Percentiles rank a stretch among this genome's conserved stretches.
Evolutionary conservation across 2,113 vertebrate species (phyloP).

Genomic region (Limanda limanda): DNA sequence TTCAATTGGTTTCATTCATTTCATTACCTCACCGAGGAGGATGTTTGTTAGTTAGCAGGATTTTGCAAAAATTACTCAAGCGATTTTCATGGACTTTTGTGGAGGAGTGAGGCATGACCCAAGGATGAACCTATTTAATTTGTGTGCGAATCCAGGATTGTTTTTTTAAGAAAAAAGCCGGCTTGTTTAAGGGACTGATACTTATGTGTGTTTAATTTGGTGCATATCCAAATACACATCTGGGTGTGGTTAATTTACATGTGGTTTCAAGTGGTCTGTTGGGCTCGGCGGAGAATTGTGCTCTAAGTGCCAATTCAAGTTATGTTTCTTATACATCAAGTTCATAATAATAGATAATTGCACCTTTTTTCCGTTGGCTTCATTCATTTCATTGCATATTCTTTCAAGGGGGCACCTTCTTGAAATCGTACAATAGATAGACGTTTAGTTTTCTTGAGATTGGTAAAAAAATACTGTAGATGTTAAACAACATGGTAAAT

Average conservation of each 20-base stretch:
- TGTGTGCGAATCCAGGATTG: too few relatives aligned
- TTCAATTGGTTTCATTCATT: neutral
- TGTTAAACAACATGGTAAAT: neutral
- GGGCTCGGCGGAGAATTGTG: neutral
- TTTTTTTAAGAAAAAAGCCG: too few relatives aligned
- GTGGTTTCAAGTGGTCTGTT: neutral
- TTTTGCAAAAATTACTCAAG: too few relatives aligned
- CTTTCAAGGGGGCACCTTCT: neutral
- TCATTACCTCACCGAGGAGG: neutral
- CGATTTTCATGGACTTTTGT: too few relatives aligned
- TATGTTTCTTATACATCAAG: slow-evolving; percentile 30
- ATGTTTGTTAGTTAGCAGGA: too few relatives aligned
- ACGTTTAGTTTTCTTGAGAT: slow-evolving; percentile 8
- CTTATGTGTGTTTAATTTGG: too few relatives aligned
- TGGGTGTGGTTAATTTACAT: neutral
- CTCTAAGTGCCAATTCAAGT: neutral
- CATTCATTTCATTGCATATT: neutral
- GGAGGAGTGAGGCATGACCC: too few relatives aligned
- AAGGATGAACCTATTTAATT: too few relatives aligned
- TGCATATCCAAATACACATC: too few relatives aligned
- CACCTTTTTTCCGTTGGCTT: neutral
- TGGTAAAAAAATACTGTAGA: neutral
- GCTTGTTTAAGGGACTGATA: too few relatives aligned
- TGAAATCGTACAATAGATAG: neutral
- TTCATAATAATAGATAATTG: slow-evolving; percentile 10